phyloP scores from a whole-genome alignment of 2,113 vertebrate genomes.

The Mus musculus region GRCm39 chr5:97878501-97879000 shows the following conservation, averaged over 20 bases:
- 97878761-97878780: background rate
- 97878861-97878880: background rate
- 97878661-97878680: background rate
- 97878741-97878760: background rate
- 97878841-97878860: background rate
- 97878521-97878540: conserved; percentile 62
- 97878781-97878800: background rate
- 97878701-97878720: conserved; percentile 44
- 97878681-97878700: background rate
- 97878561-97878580: conserved; percentile 60
- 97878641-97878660: accelerated
- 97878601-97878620: background rate
- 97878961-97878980: conserved; percentile 62
- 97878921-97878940: background rate
- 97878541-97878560: conserved; percentile 55
- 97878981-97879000: conserved; percentile 71
- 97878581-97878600: conserved; percentile 36
- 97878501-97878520: conserved; percentile 59
- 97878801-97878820: background rate
- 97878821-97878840: background rate
- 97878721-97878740: background rate
- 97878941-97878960: conserved; percentile 13
- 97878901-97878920: background rate
- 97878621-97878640: accelerated
- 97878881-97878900: background rate